These are phyloP conservation scores for Ophioninae sp. DNA, from an alignment of 2,888 invertebrate genomes.

Conservation along the genomic window DNA sequence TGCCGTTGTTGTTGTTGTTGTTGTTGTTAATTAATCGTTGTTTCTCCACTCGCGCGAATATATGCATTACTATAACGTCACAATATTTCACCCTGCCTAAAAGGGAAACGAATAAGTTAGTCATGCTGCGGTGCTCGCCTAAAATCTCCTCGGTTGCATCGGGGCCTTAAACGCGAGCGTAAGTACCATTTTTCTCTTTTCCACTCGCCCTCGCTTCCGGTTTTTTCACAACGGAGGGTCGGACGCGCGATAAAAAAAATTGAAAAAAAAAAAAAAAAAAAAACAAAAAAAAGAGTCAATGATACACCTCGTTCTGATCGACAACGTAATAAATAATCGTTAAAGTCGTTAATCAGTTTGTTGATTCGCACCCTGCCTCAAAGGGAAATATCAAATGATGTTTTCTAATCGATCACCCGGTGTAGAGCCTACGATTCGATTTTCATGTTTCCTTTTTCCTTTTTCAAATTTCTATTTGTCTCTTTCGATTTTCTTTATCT, in stretches of 20 bases:
- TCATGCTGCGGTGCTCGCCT: conserved; percentile 76
- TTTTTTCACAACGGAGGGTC: not conserved
- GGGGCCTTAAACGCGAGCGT: conserved; percentile 66
- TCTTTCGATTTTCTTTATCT: not conserved
- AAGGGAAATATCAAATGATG: conserved; percentile 72
- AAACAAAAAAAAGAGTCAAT: not conserved
- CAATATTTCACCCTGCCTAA: conserved; percentile 73
- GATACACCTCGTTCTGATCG: conserved; percentile 57
- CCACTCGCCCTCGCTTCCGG: not conserved
- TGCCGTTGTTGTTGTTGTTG: conserved; percentile 65
- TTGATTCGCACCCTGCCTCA: conserved; percentile 75
- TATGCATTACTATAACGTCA: conserved; percentile 59
- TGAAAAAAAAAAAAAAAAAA: conserved; percentile 5
- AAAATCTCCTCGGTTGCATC: conserved; percentile 68
- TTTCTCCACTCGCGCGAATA: conserved; percentile 46
- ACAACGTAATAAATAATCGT: conserved; percentile 71
- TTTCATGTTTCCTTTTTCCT: not conserved
- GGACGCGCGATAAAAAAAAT: not conserved
- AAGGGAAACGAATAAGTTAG: conserved; percentile 74
- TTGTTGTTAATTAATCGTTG: conserved; percentile 62
- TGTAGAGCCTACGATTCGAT: conserved; percentile 30
- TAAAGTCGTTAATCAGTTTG: conserved; percentile 69
- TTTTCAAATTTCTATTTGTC: not conserved
- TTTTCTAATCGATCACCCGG: conserved; percentile 65
- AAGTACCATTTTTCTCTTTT: conserved; percentile 23